A percentile compares a stretch with the other conserved stretches of the same genome.
Evolutionary conservation across 2,113 vertebrate genomes (phyloP).

Genomic region (Menidia beryllina): DNA sequence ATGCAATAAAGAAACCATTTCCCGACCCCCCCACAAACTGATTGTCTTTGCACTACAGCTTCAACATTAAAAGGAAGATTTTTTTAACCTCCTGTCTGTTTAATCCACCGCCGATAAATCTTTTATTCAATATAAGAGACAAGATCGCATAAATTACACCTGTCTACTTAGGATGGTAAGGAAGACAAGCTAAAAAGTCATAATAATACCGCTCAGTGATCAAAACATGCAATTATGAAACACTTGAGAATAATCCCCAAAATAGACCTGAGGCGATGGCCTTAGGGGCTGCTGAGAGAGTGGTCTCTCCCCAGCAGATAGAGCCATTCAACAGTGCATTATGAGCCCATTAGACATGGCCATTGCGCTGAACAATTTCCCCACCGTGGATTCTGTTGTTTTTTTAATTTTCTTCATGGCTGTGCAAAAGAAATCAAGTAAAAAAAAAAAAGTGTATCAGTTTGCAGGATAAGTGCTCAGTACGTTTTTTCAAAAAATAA

Average conservation of each 20-base stretch:
- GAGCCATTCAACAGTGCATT: constrained; percentile 66
- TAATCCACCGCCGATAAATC: neutral
- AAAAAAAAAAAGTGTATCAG: constrained; percentile 48
- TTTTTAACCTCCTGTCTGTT: constrained; percentile 8
- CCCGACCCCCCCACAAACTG: constrained; percentile 65
- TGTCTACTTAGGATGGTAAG: constrained; percentile 27
- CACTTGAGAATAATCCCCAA: constrained; percentile 62
- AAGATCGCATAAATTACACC: constrained; percentile 20
- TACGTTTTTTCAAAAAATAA: neutral
- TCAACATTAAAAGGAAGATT: constrained; percentile 23
- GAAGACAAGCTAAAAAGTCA: constrained; percentile 49
- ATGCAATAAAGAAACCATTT: constrained; percentile 68
- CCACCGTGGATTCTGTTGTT: constrained; percentile 49
- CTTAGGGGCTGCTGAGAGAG: constrained; percentile 67
- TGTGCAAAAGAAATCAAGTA: constrained; percentile 56
- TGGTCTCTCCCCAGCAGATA: constrained; percentile 61
- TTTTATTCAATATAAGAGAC: constrained; percentile 25
- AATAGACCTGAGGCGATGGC: constrained; percentile 72
- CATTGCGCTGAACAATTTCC: constrained; percentile 58
- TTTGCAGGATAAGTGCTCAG: constrained; percentile 47
- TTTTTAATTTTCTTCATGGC: constrained; percentile 50
- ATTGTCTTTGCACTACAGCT: constrained; percentile 52
- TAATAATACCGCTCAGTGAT: constrained; percentile 63
- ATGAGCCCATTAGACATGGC: constrained; percentile 75
- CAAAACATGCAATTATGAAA: constrained; percentile 70